A percentile compares a stretch with the other conserved stretches of the same genome.
Conservation (phyloP, 2,797 vertebrate genomes). For the Triplophysa yarkandensis region DNA sequence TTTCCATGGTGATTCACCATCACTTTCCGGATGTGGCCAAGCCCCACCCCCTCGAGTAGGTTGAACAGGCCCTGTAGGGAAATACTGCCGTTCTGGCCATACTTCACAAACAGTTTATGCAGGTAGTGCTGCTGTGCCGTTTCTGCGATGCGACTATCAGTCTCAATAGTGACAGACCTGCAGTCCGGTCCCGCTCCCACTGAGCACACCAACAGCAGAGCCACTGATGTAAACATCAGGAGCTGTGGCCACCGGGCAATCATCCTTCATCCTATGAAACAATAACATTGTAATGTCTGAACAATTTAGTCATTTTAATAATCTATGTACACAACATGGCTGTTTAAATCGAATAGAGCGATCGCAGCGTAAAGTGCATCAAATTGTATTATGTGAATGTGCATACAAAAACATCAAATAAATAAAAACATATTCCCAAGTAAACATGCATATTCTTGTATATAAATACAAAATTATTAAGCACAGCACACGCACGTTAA, state of each 20-base stretch:
- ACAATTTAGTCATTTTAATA: too few species aligned
- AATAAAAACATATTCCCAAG: too few species aligned
- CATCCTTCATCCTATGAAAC: conserved; percentile 29
- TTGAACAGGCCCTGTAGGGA: conserved; percentile 85
- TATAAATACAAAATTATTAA: too few species aligned
- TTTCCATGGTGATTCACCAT: conserved; percentile 70
- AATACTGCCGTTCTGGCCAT: conserved; percentile 90
- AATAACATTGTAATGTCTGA: neutral
- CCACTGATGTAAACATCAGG: conserved; percentile 26
- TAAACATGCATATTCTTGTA: too few species aligned
- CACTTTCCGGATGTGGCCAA: conserved; percentile 80
- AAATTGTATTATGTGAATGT: too few species aligned
- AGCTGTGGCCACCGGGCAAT: conserved; percentile 12
- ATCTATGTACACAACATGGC: too few species aligned
- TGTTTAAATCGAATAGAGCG: too few species aligned
- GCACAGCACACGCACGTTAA: too few species aligned
- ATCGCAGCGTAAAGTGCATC: too few species aligned
- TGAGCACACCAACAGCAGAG: conserved; percentile 35
- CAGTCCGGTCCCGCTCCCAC: conserved; percentile 47
- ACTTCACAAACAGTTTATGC: conserved; percentile 88
- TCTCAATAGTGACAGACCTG: conserved; percentile 21
- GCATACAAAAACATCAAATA: too few species aligned
- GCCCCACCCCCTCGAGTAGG: conserved; percentile 83
- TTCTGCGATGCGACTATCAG: conserved; percentile 75
- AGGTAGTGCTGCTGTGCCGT: conserved; percentile 80